Conservation (phyloP, 2,113 vertebrate genomes). For the Hippocampus zosterae region DNA sequence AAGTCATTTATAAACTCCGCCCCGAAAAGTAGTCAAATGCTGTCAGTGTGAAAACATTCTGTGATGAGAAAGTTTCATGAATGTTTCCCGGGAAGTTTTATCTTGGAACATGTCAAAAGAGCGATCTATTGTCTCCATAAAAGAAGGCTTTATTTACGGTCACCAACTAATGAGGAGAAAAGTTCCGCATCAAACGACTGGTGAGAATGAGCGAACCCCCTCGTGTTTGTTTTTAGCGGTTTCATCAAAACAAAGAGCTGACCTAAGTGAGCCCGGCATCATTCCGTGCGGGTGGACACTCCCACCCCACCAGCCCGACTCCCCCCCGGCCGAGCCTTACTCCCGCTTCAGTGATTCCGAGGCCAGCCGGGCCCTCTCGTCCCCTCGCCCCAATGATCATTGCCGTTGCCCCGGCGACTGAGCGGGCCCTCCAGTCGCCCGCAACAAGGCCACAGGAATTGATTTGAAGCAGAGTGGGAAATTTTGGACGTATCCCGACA, state of each 20-base stretch:
- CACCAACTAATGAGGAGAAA: neutral
- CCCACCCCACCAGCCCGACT: neutral
- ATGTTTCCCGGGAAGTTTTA: neutral
- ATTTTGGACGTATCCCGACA: neutral
- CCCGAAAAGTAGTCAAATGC: neutral
- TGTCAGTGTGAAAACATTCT: neutral
- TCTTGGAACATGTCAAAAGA: neutral
- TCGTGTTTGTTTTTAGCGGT: constrained; percentile 13
- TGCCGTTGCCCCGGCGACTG: constrained; percentile 56
- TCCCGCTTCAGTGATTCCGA: constrained; percentile 43
- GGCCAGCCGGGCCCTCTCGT: constrained; percentile 44
- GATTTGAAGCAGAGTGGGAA: constrained; percentile 1
- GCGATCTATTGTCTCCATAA: neutral
- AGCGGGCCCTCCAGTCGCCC: constrained; percentile 44
- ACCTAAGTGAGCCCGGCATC: constrained; percentile 37
- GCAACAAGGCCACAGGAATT: constrained; percentile 5
- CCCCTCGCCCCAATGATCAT: constrained; percentile 58
- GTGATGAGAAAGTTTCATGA: neutral
- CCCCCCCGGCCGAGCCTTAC: constrained; percentile 39
- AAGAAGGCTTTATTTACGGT: neutral
- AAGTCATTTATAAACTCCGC: too few relatives aligned
- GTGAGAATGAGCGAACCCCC: constrained; percentile 6
- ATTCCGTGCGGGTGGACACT: constrained; percentile 37
- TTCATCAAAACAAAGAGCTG: constrained; percentile 13
- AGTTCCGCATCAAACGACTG: neutral